These are phyloP conservation scores for Lomographa bimaculata DNA, from an alignment of 2,888 invertebrate genomes.

Conservation along the genomic window DNA sequence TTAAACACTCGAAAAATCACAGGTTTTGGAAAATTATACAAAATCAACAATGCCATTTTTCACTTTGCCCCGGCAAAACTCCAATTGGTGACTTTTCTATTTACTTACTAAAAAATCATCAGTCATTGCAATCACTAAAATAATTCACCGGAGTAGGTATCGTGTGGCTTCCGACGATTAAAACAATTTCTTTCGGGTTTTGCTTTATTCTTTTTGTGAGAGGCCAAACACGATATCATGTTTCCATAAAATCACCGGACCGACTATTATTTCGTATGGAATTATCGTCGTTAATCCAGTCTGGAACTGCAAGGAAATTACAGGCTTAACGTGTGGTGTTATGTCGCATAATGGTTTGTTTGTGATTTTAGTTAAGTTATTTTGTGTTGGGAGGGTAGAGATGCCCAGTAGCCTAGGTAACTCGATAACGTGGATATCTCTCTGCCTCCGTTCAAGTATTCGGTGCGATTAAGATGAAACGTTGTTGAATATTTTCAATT, in stretches of 20 bases:
- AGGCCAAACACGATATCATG: slow-evolving; percentile 78
- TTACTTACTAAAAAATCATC: no score
- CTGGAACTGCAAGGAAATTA: slow-evolving; percentile 26
- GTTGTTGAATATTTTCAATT: slow-evolving; percentile 66
- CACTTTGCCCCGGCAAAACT: no score
- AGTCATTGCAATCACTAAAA: slow-evolving; percentile 19
- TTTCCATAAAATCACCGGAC: slow-evolving; percentile 82
- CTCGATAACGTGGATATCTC: slow-evolving; percentile 79
- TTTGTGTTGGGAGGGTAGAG: slow-evolving; percentile 39
- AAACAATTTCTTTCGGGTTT: slow-evolving; percentile 79
- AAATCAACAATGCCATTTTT: no score
- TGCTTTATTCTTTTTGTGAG: slow-evolving; percentile 76
- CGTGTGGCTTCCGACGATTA: slow-evolving; percentile 76
- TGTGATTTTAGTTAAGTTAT: slow-evolving; percentile 41
- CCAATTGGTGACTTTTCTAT: no score
- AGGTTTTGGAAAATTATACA: no score
- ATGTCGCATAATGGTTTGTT: slow-evolving; percentile 30
- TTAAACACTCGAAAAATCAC: no score
- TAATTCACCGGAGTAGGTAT: slow-evolving; percentile 37
- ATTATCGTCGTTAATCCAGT: slow-evolving; percentile 60
- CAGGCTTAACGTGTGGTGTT: slow-evolving; percentile 34
- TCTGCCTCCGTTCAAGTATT: slow-evolving; percentile 77
- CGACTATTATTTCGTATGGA: slow-evolving; percentile 70
- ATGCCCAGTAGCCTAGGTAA: slow-evolving; percentile 84
- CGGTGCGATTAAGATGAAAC: slow-evolving; percentile 77